Conservation (phyloP, 1,140 invertebrate species). For the Parasteatoda tepidariorum region DNA sequence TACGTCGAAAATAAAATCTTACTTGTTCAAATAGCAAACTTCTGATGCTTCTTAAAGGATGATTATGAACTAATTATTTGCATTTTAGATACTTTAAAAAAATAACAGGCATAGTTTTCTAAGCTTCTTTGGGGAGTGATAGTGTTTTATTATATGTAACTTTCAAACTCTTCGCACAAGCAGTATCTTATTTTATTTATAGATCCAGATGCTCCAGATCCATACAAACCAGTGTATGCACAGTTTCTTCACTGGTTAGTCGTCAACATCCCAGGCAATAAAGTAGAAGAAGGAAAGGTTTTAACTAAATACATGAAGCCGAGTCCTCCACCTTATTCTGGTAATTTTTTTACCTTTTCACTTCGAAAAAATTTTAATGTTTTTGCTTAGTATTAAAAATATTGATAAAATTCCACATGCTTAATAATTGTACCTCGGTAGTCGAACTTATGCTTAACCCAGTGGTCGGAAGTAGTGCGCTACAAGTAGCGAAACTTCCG, state of each 20-base stretch:
- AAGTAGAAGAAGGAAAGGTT: background rate
- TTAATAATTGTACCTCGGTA: too few species aligned
- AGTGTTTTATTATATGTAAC: background rate
- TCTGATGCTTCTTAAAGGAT: background rate
- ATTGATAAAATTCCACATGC: too few species aligned
- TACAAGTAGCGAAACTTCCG: too few species aligned
- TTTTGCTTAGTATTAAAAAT: too few species aligned
- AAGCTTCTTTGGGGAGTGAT: background rate
- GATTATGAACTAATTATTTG: background rate
- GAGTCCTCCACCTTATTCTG: slow-evolving; percentile 25
- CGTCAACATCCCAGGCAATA: slow-evolving; percentile 27
- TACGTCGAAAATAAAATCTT: too few species aligned
- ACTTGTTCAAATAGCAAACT: background rate
- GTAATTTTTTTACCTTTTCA: slow-evolving; percentile 10
- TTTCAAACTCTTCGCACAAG: background rate
- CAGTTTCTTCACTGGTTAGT: slow-evolving; percentile 40
- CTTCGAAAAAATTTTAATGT: too few species aligned
- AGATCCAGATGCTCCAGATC: slow-evolving; percentile 44
- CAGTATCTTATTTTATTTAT: background rate
- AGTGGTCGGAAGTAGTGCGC: too few species aligned
- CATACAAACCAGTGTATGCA: slow-evolving; percentile 11
- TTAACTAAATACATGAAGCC: slow-evolving; percentile 12
- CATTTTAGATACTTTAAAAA: background rate
- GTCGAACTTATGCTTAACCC: too few species aligned
- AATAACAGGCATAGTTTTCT: background rate